Percentiles rank a stretch among this genome's conserved stretches.
Evolutionary conservation across 2,113 vertebrate species (phyloP).

Genomic region (Suncus etruscus): DNA sequence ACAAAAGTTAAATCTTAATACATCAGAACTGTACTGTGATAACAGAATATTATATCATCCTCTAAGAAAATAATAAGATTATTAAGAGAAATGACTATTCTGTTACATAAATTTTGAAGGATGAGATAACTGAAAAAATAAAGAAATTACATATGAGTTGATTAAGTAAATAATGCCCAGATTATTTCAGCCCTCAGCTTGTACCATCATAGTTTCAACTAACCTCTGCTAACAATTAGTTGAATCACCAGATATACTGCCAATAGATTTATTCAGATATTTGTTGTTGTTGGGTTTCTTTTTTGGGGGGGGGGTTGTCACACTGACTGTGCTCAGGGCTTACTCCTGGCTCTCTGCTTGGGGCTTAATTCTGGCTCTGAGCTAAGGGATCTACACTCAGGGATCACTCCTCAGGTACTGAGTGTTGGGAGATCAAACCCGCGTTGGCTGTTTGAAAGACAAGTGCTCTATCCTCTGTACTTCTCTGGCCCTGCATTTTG

Average conservation of each 20-base stretch:
- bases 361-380: too few relatives aligned
- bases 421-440: too few relatives aligned
- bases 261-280: neutral
- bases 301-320: too few relatives aligned
- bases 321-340: too few relatives aligned
- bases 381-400: too few relatives aligned
- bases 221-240: neutral
- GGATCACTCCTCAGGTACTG: too few relatives aligned
- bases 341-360: too few relatives aligned
- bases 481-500: neutral
- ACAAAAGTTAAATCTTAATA: neutral
- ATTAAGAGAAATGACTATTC: conserved; percentile 17
- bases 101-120: conserved; percentile 36
- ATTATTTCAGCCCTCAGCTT: neutral
- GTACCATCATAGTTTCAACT: neutral
- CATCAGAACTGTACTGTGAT: neutral
- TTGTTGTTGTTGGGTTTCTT: too few relatives aligned
- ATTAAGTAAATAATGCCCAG: neutral
- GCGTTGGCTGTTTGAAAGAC: too few relatives aligned
- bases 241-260: neutral
- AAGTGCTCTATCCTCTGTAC: too few relatives aligned
- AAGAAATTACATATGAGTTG: conserved; percentile 1
- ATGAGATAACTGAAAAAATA: neutral
- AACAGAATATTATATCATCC: conserved; percentile 23
- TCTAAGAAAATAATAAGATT: neutral